A percentile compares a stretch with the other conserved stretches of the same genome.
Conservation (phyloP, 2,888 invertebrate genomes). For the Hyposoter didymator region DNA sequence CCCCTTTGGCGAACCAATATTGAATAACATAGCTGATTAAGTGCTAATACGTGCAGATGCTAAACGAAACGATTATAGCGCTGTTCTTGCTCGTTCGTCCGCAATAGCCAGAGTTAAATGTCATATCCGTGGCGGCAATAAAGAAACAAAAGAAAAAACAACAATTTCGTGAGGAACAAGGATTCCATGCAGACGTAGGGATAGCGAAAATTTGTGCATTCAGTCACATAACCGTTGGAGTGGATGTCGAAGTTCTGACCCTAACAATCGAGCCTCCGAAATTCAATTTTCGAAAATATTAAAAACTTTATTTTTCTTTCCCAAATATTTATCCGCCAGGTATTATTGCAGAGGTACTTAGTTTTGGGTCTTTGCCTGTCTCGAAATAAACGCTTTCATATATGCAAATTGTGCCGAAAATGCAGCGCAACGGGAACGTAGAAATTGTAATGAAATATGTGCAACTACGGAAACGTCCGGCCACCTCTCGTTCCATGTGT, state of each 20-base stretch:
- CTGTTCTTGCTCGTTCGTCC: not conserved
- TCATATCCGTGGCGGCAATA: not conserved
- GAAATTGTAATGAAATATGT: conserved; percentile 54
- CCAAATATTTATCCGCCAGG: conserved; percentile 25
- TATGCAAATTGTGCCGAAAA: conserved; percentile 62
- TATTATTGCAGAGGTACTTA: conserved; percentile 22
- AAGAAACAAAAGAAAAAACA: not conserved
- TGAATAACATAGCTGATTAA: conserved; percentile 74
- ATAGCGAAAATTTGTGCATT: not conserved
- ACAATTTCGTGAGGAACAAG: not conserved
- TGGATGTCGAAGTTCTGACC: not conserved
- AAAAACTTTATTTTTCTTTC: conserved; percentile 4
- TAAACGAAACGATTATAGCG: conserved; percentile 50
- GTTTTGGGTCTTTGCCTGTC: conserved; percentile 25
- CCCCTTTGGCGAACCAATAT: conserved; percentile 63
- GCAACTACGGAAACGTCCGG: conserved; percentile 15
- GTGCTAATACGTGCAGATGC: conserved; percentile 66
- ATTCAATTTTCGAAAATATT: not conserved
- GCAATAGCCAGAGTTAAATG: not conserved
- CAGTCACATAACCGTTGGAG: not conserved
- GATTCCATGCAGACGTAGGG: not conserved
- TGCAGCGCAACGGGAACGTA: conserved; percentile 38
- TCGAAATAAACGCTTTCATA: conserved; percentile 31
- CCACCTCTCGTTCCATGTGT: conserved; percentile 34
- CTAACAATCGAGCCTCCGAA: not conserved